Percentiles rank a stretch among this genome's conserved stretches.
Evolutionary conservation across 1,140 invertebrate species (phyloP).

Genomic region (Archivesica marissinica): DNA sequence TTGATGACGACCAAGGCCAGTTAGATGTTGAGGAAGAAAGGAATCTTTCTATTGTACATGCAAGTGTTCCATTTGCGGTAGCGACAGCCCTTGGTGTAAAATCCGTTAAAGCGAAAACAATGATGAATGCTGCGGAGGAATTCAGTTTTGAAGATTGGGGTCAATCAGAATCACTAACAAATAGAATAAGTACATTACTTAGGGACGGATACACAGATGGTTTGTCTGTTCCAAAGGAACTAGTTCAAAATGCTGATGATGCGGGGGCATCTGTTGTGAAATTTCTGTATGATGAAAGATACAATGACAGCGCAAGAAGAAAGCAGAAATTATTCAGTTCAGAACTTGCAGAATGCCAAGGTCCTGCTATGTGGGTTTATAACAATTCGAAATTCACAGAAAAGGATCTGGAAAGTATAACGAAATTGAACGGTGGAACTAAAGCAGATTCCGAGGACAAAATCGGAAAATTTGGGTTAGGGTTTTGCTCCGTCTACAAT

Average conservation of each 20-base stretch:
- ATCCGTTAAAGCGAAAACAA: slow-evolving; percentile 56
- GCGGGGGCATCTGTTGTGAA: slow-evolving; percentile 76
- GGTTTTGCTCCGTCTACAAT: slow-evolving; percentile 81
- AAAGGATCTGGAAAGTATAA: slow-evolving; percentile 72
- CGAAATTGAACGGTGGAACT: slow-evolving; percentile 75
- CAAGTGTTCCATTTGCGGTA: slow-evolving; percentile 56
- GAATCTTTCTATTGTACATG: slow-evolving; percentile 64
- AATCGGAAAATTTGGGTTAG: slow-evolving; percentile 79
- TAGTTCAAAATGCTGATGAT: slow-evolving; percentile 84
- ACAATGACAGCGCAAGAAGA: slow-evolving; percentile 73
- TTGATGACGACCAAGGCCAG: background rate
- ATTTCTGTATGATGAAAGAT: slow-evolving; percentile 79
- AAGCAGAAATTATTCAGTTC: slow-evolving; percentile 71
- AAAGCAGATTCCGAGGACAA: slow-evolving; percentile 73
- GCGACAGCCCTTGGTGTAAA: slow-evolving; percentile 69
- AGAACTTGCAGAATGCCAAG: slow-evolving; percentile 70
- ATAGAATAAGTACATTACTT: slow-evolving; percentile 63
- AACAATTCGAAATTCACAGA: slow-evolving; percentile 74
- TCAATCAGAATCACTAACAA: slow-evolving; percentile 72
- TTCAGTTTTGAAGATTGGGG: slow-evolving; percentile 65
- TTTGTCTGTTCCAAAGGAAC: slow-evolving; percentile 77
- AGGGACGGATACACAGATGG: slow-evolving; percentile 75
- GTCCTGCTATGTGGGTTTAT: slow-evolving; percentile 73
- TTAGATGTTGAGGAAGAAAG: slow-evolving; percentile 57
- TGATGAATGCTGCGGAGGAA: slow-evolving; percentile 51